These are phyloP conservation scores for Dasyornis broadbenti DNA, from an alignment of 2,113 vertebrate genomes.

Conservation along the genomic window DNA sequence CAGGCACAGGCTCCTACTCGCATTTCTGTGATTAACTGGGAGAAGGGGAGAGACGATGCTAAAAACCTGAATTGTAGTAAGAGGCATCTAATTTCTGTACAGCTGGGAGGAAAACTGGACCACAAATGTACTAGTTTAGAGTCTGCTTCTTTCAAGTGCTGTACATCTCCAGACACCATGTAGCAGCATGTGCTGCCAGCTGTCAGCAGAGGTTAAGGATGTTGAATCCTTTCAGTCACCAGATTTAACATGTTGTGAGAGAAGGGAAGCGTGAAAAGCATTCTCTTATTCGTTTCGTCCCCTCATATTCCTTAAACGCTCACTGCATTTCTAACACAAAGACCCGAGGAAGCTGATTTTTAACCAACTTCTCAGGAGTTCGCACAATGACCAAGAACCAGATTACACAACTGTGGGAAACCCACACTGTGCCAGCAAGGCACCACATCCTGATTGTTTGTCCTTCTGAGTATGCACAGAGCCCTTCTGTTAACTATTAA, in stretches of 20 bases:
- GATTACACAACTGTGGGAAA: slow-evolving; percentile 43
- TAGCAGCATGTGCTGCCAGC: not conserved
- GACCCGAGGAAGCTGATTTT: not conserved
- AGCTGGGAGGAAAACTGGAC: not conserved
- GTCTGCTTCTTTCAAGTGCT: not conserved
- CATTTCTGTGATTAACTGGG: not conserved
- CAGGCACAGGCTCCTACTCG: not conserved
- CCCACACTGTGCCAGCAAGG: not conserved
- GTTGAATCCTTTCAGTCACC: not conserved
- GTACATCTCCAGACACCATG: not conserved
- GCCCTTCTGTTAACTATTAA: slow-evolving; percentile 44
- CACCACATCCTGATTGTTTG: slow-evolving; percentile 3
- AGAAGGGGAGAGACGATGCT: not conserved
- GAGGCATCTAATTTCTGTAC: not conserved
- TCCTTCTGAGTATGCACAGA: not conserved
- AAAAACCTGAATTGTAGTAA: not conserved
- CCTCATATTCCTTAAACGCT: not conserved
- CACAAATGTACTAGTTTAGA: not conserved
- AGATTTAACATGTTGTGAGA: not conserved
- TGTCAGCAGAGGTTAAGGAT: not conserved
- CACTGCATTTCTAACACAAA: not conserved
- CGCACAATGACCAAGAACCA: not conserved
- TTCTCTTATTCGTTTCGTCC: not conserved
- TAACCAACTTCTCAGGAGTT: not conserved
- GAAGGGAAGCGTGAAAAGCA: not conserved